Evolutionary conservation across 2,888 invertebrate genomes (phyloP).

Genomic region (Diachrysia chrysitis): DNA sequence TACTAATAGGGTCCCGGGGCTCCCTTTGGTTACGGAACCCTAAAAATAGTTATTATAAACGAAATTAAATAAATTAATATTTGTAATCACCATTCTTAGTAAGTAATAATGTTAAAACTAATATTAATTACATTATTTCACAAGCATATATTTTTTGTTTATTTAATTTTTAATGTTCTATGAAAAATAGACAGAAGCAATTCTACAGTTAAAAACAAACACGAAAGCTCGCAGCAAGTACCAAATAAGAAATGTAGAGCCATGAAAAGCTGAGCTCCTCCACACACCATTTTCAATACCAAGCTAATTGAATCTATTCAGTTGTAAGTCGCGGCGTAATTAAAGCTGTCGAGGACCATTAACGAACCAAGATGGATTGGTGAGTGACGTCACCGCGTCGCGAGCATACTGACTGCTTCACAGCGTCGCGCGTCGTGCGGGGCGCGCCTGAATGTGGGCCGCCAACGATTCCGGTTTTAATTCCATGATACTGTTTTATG

Average conservation of each 20-base stretch:
- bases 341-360: neutral
- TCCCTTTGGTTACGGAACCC: no score
- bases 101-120: neutral
- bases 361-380: neutral
- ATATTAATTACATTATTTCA: neutral
- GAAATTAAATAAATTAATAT: neutral
- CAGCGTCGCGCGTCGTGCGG: slow-evolving; percentile 26
- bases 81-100: no score
- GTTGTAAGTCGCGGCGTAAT: neutral
- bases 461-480: slow-evolving; percentile 43
- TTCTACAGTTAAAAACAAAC: neutral
- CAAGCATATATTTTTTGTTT: neutral
- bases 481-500: slow-evolving; percentile 37
- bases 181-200: neutral
- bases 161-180: no score
- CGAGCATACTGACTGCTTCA: slow-evolving; percentile 44
- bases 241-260: neutral
- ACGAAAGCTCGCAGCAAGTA: neutral
- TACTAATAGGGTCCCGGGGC: no score
- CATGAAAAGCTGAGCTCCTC: neutral
- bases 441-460: slow-evolving; percentile 41
- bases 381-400: slow-evolving; percentile 23
- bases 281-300: neutral
- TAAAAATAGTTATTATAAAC: neutral
- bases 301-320: neutral